Evolutionary conservation across 2,797 vertebrate species (phyloP).

Genomic region (Molossus alvarezi): DNA sequence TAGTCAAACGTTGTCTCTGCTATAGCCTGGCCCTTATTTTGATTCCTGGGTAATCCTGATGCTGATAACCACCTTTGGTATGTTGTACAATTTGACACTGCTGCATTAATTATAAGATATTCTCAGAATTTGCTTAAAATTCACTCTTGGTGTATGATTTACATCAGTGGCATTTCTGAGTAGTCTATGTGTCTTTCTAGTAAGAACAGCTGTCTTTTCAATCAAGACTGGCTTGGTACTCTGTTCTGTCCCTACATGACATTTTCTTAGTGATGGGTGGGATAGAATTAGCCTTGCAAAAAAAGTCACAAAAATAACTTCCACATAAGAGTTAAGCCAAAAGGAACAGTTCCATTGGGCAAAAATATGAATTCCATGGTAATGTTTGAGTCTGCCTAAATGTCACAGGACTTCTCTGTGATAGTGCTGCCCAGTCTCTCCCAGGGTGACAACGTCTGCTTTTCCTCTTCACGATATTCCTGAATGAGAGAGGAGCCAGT

Average conservation of each 20-base stretch:
- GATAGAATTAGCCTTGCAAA: neutral
- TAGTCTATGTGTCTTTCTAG: neutral
- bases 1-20: neutral
- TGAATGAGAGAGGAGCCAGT: neutral
- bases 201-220: neutral
- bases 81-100: neutral
- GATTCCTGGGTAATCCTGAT: neutral
- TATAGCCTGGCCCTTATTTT: neutral
- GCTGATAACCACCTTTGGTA: neutral
- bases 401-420: neutral
- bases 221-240: neutral
- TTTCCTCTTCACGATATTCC: neutral
- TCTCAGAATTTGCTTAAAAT: constrained; percentile 31
- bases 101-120: neutral
- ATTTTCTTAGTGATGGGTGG: neutral
- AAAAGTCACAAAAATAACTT: neutral
- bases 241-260: neutral
- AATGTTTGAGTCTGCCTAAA: neutral
- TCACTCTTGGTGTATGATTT: neutral
- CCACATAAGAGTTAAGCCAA: neutral
- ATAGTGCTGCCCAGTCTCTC: neutral
- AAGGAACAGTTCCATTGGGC: neutral
- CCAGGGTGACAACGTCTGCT: neutral
- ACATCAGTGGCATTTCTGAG: neutral
- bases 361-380: neutral